phyloP scores from a whole-genome alignment of 2,797 vertebrate genomes.

The Calcarius lapponicus region DNA sequence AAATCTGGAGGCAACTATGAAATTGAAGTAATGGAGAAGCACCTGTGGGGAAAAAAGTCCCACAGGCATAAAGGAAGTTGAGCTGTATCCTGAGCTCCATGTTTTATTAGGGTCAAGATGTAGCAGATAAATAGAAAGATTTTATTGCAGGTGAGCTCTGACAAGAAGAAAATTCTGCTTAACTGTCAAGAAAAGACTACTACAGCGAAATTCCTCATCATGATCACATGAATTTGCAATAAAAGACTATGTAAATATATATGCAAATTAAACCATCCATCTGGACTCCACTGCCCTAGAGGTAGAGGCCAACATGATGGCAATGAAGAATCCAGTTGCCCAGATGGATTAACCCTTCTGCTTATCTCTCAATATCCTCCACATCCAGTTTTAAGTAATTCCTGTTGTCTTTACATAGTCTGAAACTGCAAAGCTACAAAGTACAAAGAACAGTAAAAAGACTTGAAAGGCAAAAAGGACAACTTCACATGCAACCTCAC shows the following conservation, averaged over 20 bases:
- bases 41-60: neutral
- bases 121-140: neutral
- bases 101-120: neutral
- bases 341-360: conserved; percentile 19
- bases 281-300: neutral
- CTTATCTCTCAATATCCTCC: neutral
- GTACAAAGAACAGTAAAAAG: neutral
- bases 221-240: neutral
- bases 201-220: neutral
- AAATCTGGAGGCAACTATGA: neutral
- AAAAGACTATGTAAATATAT: conserved; percentile 16
- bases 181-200: neutral
- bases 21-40: neutral
- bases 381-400: neutral
- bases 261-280: conserved; percentile 33
- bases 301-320: neutral
- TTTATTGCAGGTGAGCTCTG: conserved; percentile 3
- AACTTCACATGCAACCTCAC: neutral
- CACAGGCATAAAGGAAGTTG: neutral
- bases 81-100: neutral
- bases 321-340: conserved; percentile 13
- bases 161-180: neutral
- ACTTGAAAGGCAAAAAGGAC: conserved; percentile 21
- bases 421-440: neutral
- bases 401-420: neutral